phyloP scores from a whole-genome alignment of 30 jellyfish, hydroid and myxozoan species.

The Aurelia sp. region DNA sequence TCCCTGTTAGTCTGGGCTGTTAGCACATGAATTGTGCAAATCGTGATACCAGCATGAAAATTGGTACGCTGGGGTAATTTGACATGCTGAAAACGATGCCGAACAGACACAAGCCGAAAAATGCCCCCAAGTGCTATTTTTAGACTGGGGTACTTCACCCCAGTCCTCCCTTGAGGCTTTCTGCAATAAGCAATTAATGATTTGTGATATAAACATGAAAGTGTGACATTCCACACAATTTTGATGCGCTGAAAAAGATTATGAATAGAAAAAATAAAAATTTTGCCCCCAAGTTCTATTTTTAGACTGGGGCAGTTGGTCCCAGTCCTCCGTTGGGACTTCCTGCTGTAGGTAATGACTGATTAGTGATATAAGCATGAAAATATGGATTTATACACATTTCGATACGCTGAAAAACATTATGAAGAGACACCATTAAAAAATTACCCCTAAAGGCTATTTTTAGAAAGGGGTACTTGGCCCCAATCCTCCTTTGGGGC shows the following conservation, averaged over 20 bases:
- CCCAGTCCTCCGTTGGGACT: neutral
- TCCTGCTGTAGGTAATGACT: neutral
- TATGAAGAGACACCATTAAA: neutral
- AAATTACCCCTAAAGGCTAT: neutral
- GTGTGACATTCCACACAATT: neutral
- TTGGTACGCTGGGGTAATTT: neutral
- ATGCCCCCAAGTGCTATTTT: too few relatives aligned
- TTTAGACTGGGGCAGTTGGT: conserved; percentile 13
- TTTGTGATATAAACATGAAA: neutral
- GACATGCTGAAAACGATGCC: conserved; percentile 3
- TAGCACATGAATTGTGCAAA: neutral
- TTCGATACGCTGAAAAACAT: neutral
- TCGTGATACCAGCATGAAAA: conserved; percentile 19
- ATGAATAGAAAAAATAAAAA: neutral
- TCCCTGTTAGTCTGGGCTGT: conserved; percentile 21
- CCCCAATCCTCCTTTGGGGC: neutral
- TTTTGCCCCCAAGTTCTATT: conserved; percentile 1
- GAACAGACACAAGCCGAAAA: too few relatives aligned
- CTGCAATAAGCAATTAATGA: neutral
- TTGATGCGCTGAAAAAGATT: neutral
- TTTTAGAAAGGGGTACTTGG: too few relatives aligned
- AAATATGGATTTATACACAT: neutral
- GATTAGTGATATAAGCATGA: neutral
- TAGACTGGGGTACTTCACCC: neutral
- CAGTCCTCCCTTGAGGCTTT: neutral